A percentile compares a stretch with the other conserved stretches of the same genome.
Evolutionary conservation across 2,888 invertebrate genomes (phyloP).

Genomic region (Ochlodes sylvanus): DNA sequence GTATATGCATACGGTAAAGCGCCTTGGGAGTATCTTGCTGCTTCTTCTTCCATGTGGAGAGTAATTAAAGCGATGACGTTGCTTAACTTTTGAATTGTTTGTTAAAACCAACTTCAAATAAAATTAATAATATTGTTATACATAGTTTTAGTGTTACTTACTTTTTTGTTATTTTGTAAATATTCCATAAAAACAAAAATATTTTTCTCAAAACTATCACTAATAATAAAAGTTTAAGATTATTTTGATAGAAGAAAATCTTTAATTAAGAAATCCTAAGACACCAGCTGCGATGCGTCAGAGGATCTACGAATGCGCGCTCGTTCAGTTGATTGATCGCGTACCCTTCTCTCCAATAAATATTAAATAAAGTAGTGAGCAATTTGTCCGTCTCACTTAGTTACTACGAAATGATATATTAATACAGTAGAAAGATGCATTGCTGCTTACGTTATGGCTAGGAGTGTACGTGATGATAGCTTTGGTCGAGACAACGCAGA

Average conservation of each 20-base stretch:
- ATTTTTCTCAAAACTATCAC: background rate
- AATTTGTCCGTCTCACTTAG: constrained; percentile 76
- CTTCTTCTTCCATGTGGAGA: too few relatives aligned
- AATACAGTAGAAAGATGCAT: constrained; percentile 60
- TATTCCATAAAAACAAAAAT: too few relatives aligned
- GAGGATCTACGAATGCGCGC: constrained; percentile 39
- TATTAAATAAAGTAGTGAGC: constrained; percentile 75
- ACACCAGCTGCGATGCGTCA: constrained; percentile 31
- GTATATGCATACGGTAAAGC: too few relatives aligned
- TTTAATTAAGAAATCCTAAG: constrained; percentile 32
- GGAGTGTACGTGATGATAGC: constrained; percentile 52
- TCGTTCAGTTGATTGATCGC: constrained; percentile 69
- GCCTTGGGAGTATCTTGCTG: too few relatives aligned
- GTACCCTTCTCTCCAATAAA: constrained; percentile 74
- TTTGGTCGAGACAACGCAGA: constrained; percentile 33
- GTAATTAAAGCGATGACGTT: too few relatives aligned
- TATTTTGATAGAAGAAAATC: constrained; percentile 3
- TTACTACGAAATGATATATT: constrained; percentile 77
- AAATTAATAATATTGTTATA: too few relatives aligned
- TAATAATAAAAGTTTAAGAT: background rate
- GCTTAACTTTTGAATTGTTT: too few relatives aligned
- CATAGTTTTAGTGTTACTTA: too few relatives aligned
- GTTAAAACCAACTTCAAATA: too few relatives aligned
- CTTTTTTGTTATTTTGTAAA: too few relatives aligned
- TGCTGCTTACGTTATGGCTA: constrained; percentile 51